These are phyloP conservation scores for Aselliscus stoliczkanus DNA, from an alignment of 2,797 vertebrate genomes.

Conservation along the genomic window DNA sequence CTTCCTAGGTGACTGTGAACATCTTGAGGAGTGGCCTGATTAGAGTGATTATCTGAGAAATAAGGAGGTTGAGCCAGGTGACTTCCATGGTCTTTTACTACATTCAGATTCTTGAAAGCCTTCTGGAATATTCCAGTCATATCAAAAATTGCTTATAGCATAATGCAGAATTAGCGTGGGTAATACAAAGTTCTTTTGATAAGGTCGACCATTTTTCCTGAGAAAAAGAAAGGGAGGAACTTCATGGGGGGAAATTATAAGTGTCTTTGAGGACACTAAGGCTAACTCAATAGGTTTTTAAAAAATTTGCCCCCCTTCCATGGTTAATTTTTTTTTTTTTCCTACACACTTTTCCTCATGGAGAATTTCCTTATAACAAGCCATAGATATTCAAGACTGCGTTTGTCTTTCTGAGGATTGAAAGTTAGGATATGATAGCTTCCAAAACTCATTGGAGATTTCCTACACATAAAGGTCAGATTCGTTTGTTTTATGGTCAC, in stretches of 20 bases:
- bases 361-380: neutral
- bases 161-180: neutral
- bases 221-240: neutral
- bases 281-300: neutral
- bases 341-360: neutral
- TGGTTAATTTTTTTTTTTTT: neutral
- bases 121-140: neutral
- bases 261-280: neutral
- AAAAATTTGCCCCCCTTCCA: neutral
- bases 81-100: neutral
- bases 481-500: neutral
- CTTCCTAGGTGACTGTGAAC: fast-evolving
- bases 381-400: neutral
- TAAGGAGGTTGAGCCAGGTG: neutral
- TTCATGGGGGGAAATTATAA: neutral
- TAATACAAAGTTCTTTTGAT: neutral
- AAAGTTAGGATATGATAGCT: neutral
- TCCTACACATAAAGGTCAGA: neutral
- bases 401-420: neutral
- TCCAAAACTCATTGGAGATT: neutral
- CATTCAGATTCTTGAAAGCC: neutral
- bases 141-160: neutral
- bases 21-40: neutral
- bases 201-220: neutral
- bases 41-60: neutral